Conservation (phyloP, 2,113 vertebrate genomes). For the Pterophyllum scalare region DNA sequence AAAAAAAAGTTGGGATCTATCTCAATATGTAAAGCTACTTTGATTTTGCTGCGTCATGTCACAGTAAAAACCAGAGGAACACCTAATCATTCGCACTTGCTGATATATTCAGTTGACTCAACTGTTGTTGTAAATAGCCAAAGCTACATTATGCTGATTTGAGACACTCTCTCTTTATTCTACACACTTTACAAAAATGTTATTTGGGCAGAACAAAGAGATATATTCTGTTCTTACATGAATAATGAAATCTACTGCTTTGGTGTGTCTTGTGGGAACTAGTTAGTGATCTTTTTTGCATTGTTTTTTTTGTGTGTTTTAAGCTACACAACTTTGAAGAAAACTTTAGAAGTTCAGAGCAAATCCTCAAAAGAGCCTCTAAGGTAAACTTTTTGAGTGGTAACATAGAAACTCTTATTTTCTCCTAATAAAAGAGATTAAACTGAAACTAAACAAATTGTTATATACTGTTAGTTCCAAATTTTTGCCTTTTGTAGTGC, state of each 20-base stretch:
- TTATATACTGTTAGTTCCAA: not conserved
- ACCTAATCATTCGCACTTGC: not conserved
- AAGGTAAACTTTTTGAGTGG: not conserved
- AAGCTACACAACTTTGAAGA: not conserved
- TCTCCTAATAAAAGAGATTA: not conserved
- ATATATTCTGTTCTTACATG: not conserved
- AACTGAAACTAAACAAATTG: not conserved
- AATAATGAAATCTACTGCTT: not conserved
- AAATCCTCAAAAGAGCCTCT: not conserved
- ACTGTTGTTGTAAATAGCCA: constrained; percentile 2
- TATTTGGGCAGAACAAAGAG: constrained; percentile 6
- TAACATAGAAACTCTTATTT: not conserved
- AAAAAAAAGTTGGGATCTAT: not conserved
- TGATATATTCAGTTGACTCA: constrained; percentile 5
- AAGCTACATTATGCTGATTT: constrained; percentile 13
- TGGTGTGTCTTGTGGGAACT: constrained; percentile 11
- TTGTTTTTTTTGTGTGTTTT: not conserved
- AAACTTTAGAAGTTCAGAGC: not conserved
- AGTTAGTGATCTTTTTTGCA: not conserved
- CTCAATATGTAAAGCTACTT: not conserved
- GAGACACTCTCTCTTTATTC: not conserved
- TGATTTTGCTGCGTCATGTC: constrained; percentile 7
- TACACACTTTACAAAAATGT: not conserved
- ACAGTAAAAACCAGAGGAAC: constrained; percentile 5
- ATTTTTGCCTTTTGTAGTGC: too few species aligned